Evolutionary conservation across 2,113 vertebrate species (phyloP), one percentile per base, ranked within the genome.

Genomic region (Oncorhynchus mykiss): DNA sequence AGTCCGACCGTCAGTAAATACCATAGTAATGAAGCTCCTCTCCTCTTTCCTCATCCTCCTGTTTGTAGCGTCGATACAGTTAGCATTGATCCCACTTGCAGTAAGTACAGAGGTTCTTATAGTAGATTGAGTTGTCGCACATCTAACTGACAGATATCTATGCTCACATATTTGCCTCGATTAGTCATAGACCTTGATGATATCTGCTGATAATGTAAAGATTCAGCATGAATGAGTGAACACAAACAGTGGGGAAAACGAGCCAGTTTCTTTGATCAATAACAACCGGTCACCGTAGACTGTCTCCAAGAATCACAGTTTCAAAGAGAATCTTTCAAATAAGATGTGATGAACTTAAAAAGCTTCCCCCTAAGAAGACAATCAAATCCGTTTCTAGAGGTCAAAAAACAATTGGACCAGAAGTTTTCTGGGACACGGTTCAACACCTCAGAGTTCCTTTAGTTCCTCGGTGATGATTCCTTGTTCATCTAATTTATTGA

Each of bases 1-100:
- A 72, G 82, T 70, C 78, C 88, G 85, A 85, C 80, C 69, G 85
- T 88, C 88, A 89, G 83, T 80, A 86, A 29, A 75, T 13, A 75
- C 77, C 71, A 81, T 76, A 69, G 70, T 82, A 73, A 73, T 51
- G 77, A 60, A 6, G 71, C 64, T 62, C 65, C 29, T 66, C 71
- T 54, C 48, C 27, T 45, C n/a, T 68, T 74, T 68, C 75, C 80
- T 68, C 73, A 78, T 78, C 66, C 70, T 86, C 65, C 73, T 71
- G 78, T 76, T 78, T 82, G 16, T 54, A 70, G 71, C 31, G 0
- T 78, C 84, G 70, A 91, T 85, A 73, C 31, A 25, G 76, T 89
- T 86, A 81, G 83, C 73, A 91, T 91, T 71, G 89, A 91, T 91
- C 82, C 34, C 39, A 45, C 39, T 45, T 45, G 39, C 39, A 84